Percentiles rank a stretch among this genome's conserved stretches.
phyloP scores from a whole-genome alignment of 2,888 invertebrate species.

The Asteroscopus sphinx region DNA sequence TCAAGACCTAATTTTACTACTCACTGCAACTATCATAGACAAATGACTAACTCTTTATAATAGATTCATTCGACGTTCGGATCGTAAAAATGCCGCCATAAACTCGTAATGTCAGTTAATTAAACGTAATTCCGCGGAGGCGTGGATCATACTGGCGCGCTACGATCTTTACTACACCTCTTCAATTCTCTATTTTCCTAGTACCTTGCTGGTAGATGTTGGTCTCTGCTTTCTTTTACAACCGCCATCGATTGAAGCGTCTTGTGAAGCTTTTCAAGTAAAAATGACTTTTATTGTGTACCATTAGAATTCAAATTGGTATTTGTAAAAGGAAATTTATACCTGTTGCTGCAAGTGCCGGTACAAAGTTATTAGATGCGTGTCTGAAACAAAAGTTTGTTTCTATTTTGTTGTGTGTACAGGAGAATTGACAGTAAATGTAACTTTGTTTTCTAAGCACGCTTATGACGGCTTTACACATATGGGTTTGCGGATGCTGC shows the following conservation, averaged over 20 bases:
- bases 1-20: slow-evolving; percentile 8
- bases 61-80: slow-evolving; percentile 43
- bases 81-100: slow-evolving; percentile 53
- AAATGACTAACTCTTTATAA: slow-evolving; percentile 20
- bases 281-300: slow-evolving; percentile 42
- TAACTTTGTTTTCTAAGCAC: slow-evolving; percentile 48
- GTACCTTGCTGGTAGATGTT: slow-evolving; percentile 81
- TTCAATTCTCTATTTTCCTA: slow-evolving; percentile 73
- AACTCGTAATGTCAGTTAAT: slow-evolving; percentile 47
- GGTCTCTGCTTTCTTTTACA: slow-evolving; percentile 70
- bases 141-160: slow-evolving; percentile 45
- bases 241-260: slow-evolving; percentile 43
- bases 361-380: slow-evolving; percentile 34
- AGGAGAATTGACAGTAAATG: slow-evolving; percentile 15
- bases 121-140: slow-evolving; percentile 44
- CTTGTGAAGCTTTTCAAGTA: slow-evolving; percentile 19
- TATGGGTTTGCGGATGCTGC: slow-evolving; percentile 64
- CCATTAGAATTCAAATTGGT: slow-evolving; percentile 47
- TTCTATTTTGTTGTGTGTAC: slow-evolving; percentile 17
- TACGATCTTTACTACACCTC: slow-evolving; percentile 55
- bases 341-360: slow-evolving; percentile 30
- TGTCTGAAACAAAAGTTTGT: slow-evolving; percentile 15
- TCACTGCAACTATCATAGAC: slow-evolving; percentile 5
- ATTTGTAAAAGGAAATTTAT: slow-evolving; percentile 41
- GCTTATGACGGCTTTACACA: slow-evolving; percentile 64